These are phyloP conservation scores for Camelus bactrianus DNA, from an alignment of 2,113 vertebrate genomes.

Conservation along the genomic window DNA sequence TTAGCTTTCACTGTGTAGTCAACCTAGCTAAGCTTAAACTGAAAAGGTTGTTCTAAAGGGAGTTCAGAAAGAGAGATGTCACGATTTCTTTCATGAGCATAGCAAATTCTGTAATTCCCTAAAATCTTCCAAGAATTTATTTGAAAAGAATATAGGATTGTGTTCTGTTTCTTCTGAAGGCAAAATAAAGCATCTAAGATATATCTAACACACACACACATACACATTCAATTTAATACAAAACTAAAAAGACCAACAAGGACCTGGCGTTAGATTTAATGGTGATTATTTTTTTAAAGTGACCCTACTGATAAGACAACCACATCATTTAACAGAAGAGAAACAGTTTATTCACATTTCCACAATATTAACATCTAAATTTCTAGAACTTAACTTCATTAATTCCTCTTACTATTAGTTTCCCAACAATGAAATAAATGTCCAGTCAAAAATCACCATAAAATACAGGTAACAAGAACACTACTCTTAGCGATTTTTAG, in stretches of 20 bases:
- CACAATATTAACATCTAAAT: background rate
- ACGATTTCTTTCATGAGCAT: background rate
- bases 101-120: slow-evolving; percentile 30
- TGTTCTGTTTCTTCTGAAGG: background rate
- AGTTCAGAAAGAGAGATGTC: background rate
- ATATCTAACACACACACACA: background rate
- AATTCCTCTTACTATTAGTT: slow-evolving; percentile 20
- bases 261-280: background rate
- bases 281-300: slow-evolving; percentile 2
- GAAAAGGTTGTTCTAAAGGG: background rate
- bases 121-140: background rate
- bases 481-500: background rate
- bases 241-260: slow-evolving; percentile 15
- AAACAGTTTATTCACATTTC: background rate
- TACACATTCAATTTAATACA: slow-evolving; percentile 12
- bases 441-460: slow-evolving; percentile 21
- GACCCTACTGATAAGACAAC: background rate
- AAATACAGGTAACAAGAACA: background rate
- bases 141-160: slow-evolving; percentile 10
- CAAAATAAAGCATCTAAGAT: slow-evolving; percentile 43
- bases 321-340: background rate
- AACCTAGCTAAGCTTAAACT: background rate
- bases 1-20: background rate
- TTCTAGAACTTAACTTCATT: slow-evolving; percentile 42
- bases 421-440: slow-evolving; percentile 2